These are phyloP conservation scores for Xyrichtys novacula DNA, from an alignment of 2,797 vertebrate genomes.

Conservation along the genomic window DNA sequence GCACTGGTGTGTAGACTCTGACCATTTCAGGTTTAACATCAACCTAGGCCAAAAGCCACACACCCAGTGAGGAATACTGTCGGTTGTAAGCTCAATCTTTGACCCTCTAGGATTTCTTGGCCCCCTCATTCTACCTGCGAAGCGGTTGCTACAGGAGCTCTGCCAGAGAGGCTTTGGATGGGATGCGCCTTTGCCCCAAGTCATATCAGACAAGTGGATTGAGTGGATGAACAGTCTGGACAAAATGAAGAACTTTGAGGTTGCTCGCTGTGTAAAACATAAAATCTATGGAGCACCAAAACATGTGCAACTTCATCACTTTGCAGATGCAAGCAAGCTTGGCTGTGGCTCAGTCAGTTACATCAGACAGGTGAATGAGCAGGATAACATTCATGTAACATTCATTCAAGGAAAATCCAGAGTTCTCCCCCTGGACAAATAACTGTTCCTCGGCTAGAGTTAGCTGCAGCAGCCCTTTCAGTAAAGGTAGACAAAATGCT, in stretches of 20 bases:
- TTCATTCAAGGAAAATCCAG: conserved; percentile 1
- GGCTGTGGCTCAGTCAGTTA: conserved; percentile 29
- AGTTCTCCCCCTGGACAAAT: conserved; percentile 13
- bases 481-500: conserved; percentile 6
- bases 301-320: conserved; percentile 16
- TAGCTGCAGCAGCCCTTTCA: background rate
- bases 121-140: background rate
- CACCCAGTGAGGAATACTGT: too few relatives aligned
- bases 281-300: background rate
- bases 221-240: background rate
- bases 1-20: conserved; percentile 1
- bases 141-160: conserved; percentile 3
- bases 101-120: background rate
- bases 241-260: background rate
- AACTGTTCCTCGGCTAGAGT: conserved; percentile 16
- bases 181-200: background rate
- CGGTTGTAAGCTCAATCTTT: too few relatives aligned
- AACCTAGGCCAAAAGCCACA: too few relatives aligned
- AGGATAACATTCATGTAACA: background rate
- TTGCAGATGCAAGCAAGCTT: conserved; percentile 23
- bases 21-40: background rate
- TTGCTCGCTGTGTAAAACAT: background rate
- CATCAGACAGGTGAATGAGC: background rate
- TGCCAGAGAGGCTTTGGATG: background rate
- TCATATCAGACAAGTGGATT: background rate